These are phyloP conservation scores for Drosophila kanekoi DNA, from an alignment of 2,888 invertebrate species.

Conservation along the genomic window DNA sequence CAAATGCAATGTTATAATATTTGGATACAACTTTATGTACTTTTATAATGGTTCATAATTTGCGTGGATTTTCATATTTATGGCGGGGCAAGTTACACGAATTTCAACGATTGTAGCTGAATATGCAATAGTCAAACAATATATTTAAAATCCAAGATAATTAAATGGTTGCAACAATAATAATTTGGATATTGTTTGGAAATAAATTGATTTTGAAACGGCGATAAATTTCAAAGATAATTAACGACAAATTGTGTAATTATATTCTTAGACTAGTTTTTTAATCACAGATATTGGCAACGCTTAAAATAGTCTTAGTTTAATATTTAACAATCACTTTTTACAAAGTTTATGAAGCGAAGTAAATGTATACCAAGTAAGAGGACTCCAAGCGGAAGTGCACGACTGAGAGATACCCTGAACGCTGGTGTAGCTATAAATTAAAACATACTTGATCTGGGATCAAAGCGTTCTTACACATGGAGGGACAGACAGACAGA, in stretches of 20 bases:
- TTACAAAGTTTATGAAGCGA: neutral
- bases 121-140: slow-evolving; percentile 19
- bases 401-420: too few species aligned
- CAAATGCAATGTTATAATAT: slow-evolving; percentile 24
- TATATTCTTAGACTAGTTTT: slow-evolving; percentile 5
- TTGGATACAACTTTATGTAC: slow-evolving; percentile 31
- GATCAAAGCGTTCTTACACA: too few species aligned
- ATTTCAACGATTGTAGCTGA: slow-evolving; percentile 17
- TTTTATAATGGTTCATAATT: slow-evolving; percentile 44
- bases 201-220: slow-evolving; percentile 5
- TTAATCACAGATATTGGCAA: slow-evolving; percentile 2
- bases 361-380: neutral
- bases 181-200: slow-evolving; percentile 9
- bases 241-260: slow-evolving; percentile 1
- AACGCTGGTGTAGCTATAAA: too few species aligned
- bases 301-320: neutral
- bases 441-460: too few species aligned
- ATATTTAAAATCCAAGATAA: slow-evolving; percentile 8
- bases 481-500: too few species aligned
- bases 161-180: slow-evolving; percentile 14
- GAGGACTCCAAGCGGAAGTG: too few species aligned
- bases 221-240: slow-evolving; percentile 1
- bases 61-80: slow-evolving; percentile 35
- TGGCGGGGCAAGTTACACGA: slow-evolving; percentile 25
- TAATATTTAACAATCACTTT: slow-evolving; percentile 12